Percentiles rank a stretch among this genome's conserved stretches.
phyloP scores from a whole-genome alignment of 2,888 invertebrate species.

The Drosophila stalkeri region DNA sequence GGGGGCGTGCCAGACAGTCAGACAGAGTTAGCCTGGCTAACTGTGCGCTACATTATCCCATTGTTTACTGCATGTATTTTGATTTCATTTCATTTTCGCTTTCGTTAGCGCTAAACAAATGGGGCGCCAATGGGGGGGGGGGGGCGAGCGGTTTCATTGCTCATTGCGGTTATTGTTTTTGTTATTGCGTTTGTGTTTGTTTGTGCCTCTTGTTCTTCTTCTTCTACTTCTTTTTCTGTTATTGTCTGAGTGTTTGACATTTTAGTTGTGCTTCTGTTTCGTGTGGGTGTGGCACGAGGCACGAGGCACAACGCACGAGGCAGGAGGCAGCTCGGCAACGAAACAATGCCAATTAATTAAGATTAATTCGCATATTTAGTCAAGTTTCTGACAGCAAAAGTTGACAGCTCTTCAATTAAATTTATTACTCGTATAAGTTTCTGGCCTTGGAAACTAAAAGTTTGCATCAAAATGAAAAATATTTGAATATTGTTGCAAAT shows the following conservation, averaged over 20 bases:
- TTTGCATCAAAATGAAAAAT: not conserved
- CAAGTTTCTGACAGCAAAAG: slow-evolving; percentile 11
- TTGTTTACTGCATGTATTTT: slow-evolving; percentile 66
- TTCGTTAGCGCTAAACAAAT: slow-evolving; percentile 66
- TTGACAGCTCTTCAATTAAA: not conserved
- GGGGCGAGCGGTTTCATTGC: slow-evolving; percentile 6
- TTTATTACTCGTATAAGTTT: not conserved
- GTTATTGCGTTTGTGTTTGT: slow-evolving; percentile 3
- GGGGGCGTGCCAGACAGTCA: not conserved
- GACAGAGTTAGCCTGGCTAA: too few relatives aligned
- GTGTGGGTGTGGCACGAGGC: slow-evolving; percentile 13
- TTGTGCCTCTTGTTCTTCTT: not conserved
- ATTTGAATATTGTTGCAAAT: not conserved
- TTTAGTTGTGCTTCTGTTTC: slow-evolving; percentile 26
- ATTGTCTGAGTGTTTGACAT: slow-evolving; percentile 39
- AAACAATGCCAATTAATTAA: slow-evolving; percentile 40
- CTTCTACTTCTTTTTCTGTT: not conserved
- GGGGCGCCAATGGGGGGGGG: slow-evolving; percentile 45
- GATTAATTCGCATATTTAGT: slow-evolving; percentile 33
- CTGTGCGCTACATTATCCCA: slow-evolving; percentile 45
- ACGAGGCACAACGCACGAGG: too few relatives aligned
- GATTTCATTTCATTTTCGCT: slow-evolving; percentile 73
- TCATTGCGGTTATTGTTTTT: slow-evolving; percentile 17
- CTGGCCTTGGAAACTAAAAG: not conserved
- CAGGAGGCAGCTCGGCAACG: not conserved